Percentiles rank a stretch among this genome's conserved stretches.
phyloP scores from a whole-genome alignment of 2,797 vertebrate genomes.

The Myiothlypis chrysogaster region DNA sequence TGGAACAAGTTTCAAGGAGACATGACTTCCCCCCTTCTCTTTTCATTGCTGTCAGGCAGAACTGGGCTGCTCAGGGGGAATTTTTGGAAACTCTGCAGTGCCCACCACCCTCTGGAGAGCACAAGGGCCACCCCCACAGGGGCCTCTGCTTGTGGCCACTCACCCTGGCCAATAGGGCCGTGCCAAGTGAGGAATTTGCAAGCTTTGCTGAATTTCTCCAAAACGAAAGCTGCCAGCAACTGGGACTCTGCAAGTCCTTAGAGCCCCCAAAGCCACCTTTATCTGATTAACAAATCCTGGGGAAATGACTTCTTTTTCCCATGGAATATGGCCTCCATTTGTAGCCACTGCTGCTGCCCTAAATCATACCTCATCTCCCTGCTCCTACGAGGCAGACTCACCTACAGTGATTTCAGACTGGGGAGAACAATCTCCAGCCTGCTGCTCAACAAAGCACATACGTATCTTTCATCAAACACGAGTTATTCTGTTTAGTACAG shows the following conservation, averaged over 20 bases:
- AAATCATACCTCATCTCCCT: not conserved
- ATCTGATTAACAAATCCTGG: too few relatives aligned
- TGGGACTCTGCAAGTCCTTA: too few relatives aligned
- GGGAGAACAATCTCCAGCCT: not conserved
- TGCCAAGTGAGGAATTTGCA: too few relatives aligned
- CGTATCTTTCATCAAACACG: accelerated
- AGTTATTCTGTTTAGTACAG: not conserved
- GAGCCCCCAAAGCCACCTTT: too few relatives aligned
- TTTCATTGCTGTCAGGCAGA: not conserved
- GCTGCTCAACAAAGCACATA: not conserved
- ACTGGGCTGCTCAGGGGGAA: not conserved
- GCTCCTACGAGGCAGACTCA: not conserved
- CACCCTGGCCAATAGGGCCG: too few relatives aligned
- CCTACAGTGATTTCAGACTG: too few relatives aligned
- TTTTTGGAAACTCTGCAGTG: not conserved
- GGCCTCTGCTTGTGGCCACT: too few relatives aligned
- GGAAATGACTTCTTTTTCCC: too few relatives aligned
- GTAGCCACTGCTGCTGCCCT: not conserved
- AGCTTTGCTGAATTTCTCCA: too few relatives aligned
- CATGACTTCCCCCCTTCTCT: accelerated
- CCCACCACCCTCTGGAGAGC: not conserved
- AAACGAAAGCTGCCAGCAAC: too few relatives aligned
- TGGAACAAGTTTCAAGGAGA: not conserved
- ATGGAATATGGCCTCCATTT: too few relatives aligned
- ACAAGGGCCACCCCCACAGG: accelerated